phyloP scores from a whole-genome alignment of 2,797 vertebrate species.

The Tamandua tetradactyla region DNA sequence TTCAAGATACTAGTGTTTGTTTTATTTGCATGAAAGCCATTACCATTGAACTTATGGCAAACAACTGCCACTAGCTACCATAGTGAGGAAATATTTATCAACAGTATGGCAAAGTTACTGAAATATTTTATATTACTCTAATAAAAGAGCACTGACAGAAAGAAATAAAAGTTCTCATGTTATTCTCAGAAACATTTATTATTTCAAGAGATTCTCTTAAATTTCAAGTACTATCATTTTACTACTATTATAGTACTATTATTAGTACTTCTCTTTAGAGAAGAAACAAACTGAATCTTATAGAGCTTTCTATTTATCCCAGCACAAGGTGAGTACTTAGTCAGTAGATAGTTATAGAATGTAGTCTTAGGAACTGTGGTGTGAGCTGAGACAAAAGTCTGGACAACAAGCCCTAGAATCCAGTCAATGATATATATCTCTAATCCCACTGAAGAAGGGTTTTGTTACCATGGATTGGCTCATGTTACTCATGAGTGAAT shows the following conservation, averaged over 20 bases:
- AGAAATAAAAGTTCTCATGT: conserved; percentile 24
- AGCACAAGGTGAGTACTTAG: background rate
- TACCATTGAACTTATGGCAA: conserved; percentile 33
- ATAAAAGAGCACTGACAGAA: background rate
- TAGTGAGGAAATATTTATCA: background rate
- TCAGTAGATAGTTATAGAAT: conserved; percentile 12
- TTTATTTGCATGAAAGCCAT: background rate
- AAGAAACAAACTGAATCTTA: conserved; percentile 9
- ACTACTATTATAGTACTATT: no score
- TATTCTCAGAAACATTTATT: conserved; percentile 24
- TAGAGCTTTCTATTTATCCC: background rate
- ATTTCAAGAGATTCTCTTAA: conserved; percentile 1
- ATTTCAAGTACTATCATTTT: background rate
- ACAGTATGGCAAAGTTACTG: background rate
- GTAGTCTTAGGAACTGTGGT: background rate
- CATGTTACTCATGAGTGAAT: background rate
- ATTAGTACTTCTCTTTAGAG: no score
- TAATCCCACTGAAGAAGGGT: background rate
- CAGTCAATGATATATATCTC: background rate
- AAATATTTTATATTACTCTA: conserved; percentile 12
- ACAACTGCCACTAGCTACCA: background rate
- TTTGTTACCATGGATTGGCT: background rate
- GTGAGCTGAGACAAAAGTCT: background rate
- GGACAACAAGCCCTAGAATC: background rate
- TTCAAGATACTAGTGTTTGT: conserved; percentile 8